Evolutionary conservation across 1,140 invertebrate genomes (phyloP).

Genomic region (Drosophila paulistorum): DNA sequence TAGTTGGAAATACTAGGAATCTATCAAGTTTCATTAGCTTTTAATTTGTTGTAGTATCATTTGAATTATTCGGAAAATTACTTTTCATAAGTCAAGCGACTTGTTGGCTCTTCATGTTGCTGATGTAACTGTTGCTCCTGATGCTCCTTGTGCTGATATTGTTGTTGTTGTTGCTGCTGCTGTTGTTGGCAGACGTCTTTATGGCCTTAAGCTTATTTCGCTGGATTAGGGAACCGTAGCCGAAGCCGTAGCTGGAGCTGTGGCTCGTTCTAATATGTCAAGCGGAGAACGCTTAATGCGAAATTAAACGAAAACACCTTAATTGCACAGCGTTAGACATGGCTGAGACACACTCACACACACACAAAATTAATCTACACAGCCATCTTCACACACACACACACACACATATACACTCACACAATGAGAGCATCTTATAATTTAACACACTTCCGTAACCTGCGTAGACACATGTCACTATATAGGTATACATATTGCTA

Average conservation of each 20-base stretch:
- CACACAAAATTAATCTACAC: constrained; percentile 1
- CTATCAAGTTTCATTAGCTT: background rate
- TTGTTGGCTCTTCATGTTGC: background rate
- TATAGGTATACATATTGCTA: background rate
- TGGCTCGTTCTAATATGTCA: constrained; percentile 44
- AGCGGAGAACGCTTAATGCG: constrained; percentile 48
- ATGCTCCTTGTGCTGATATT: background rate
- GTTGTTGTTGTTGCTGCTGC: background rate
- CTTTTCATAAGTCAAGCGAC: constrained; percentile 5
- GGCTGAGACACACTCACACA: constrained; percentile 21
- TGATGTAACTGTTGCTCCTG: background rate
- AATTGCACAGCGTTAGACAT: constrained; percentile 46
- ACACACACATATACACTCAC: background rate
- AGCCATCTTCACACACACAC: constrained; percentile 4
- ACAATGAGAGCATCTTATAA: constrained; percentile 12
- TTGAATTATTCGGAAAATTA: constrained; percentile 13
- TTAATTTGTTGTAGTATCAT: constrained; percentile 3
- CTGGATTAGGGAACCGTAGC: constrained; percentile 1
- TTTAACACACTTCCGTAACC: constrained; percentile 22
- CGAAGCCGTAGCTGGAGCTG: constrained; percentile 24
- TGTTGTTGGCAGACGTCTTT: constrained; percentile 16
- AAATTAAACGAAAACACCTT: constrained; percentile 55
- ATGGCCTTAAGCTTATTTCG: constrained; percentile 35
- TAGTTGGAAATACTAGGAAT: too few relatives aligned
- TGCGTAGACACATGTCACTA: constrained; percentile 6